Percentiles rank a stretch among this genome's conserved stretches.
phyloP scores from a whole-genome alignment of 2,113 vertebrate species.

The Oncorhynchus clarkii region DNA sequence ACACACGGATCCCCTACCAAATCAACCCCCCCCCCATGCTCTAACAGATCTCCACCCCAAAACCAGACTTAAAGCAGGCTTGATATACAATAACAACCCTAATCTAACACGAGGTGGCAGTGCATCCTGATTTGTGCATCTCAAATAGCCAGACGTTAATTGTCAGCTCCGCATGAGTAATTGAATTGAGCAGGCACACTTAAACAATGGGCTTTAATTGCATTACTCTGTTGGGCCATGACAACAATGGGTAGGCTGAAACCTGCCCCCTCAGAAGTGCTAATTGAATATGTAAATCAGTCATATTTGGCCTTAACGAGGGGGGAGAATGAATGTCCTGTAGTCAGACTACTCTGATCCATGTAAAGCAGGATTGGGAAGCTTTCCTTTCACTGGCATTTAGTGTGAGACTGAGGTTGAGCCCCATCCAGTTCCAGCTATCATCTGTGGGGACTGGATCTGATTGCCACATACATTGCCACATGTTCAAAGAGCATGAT shows the following conservation, averaged over 20 bases:
- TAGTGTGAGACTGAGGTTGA: not conserved
- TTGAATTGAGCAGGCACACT: slow-evolving; percentile 46
- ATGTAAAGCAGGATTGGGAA: slow-evolving; percentile 12
- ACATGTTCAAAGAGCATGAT: not conserved
- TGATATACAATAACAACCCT: not conserved
- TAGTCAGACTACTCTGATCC: slow-evolving; percentile 39
- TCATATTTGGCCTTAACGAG: slow-evolving; percentile 42
- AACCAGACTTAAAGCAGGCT: too few relatives aligned
- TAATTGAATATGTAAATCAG: slow-evolving; percentile 49
- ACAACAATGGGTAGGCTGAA: slow-evolving; percentile 52
- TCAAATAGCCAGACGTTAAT: slow-evolving; percentile 48
- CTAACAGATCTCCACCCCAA: too few relatives aligned
- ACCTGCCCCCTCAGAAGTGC: slow-evolving; percentile 32
- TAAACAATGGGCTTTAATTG: slow-evolving; percentile 51
- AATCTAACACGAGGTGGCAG: slow-evolving; percentile 37
- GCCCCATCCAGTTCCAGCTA: slow-evolving; percentile 6
- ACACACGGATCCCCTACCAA: too few relatives aligned
- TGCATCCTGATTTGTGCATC: slow-evolving; percentile 21
- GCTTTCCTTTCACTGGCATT: slow-evolving; percentile 24
- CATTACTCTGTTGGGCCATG: slow-evolving; percentile 54
- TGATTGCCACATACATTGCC: not conserved
- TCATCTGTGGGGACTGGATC: slow-evolving; percentile 4
- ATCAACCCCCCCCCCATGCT: too few relatives aligned
- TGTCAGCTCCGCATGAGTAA: slow-evolving; percentile 56
- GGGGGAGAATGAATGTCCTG: slow-evolving; percentile 40